phyloP scores from a whole-genome alignment of 2,888 invertebrate species.

The Limnephilus lunatus region DNA sequence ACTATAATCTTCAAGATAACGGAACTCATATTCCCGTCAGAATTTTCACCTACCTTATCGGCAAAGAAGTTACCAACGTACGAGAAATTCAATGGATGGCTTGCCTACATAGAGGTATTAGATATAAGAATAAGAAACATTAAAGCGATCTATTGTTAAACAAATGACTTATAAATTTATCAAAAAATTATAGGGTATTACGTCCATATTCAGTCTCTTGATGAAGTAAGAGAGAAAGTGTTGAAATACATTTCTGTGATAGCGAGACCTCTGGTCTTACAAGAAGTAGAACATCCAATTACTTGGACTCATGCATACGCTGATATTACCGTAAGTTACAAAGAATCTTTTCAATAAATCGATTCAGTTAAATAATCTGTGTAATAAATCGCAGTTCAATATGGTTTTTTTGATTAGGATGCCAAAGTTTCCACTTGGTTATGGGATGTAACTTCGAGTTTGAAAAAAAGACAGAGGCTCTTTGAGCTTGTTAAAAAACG shows the following conservation, averaged over 20 bases:
- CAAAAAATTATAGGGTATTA: slow-evolving; percentile 84
- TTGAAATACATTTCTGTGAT: slow-evolving; percentile 97
- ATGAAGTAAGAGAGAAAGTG: slow-evolving; percentile 97
- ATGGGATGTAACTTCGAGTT: slow-evolving; percentile 50
- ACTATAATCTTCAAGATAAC: slow-evolving; percentile 85
- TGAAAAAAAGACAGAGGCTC: slow-evolving; percentile 49
- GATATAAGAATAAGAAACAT: not conserved
- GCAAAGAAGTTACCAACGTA: slow-evolving; percentile 94
- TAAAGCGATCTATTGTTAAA: not conserved
- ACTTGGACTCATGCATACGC: slow-evolving; percentile 98
- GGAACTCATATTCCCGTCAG: slow-evolving; percentile 88
- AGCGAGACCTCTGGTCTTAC: slow-evolving; percentile 89
- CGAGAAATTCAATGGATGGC: slow-evolving; percentile 96
- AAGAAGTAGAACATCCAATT: slow-evolving; percentile 85
- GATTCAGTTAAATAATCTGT: not conserved
- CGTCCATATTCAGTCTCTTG: slow-evolving; percentile 95
- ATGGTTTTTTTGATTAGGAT: slow-evolving; percentile 45
- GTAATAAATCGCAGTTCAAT: not conserved
- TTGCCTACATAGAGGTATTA: slow-evolving; percentile 91
- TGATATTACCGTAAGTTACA: slow-evolving; percentile 85
- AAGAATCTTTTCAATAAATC: not conserved
- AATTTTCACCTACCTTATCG: slow-evolving; percentile 96
- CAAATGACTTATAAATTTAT: not conserved
- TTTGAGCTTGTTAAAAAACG: slow-evolving; percentile 46
- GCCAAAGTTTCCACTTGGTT: slow-evolving; percentile 53